Percentiles rank a stretch among this genome's conserved stretches.
Conservation (phyloP, 2,888 invertebrate species). For the Timandra comae region DNA sequence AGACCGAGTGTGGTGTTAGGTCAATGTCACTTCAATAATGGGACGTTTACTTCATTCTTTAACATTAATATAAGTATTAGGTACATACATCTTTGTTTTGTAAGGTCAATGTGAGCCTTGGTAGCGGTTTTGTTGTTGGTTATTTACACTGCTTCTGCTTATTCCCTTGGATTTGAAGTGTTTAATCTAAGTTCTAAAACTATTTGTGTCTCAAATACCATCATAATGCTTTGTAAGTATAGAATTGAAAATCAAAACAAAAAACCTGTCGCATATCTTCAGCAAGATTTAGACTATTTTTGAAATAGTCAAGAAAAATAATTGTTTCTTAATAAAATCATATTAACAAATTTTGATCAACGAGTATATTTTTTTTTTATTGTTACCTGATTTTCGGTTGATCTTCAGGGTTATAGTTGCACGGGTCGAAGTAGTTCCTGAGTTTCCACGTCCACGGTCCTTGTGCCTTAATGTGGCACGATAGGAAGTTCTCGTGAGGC, state of each 20-base stretch:
- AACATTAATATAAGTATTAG: background rate
- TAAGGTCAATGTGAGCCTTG: conserved; percentile 19
- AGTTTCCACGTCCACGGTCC: conserved; percentile 99
- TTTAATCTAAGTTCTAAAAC: no score
- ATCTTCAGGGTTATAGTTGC: conserved; percentile 90
- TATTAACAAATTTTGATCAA: no score
- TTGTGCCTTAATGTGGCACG: conserved; percentile 93
- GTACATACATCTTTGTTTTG: background rate
- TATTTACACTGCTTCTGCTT: no score
- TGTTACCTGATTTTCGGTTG: conserved; percentile 84
- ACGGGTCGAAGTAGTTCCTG: conserved; percentile 95
- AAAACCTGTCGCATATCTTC: conserved; percentile 12
- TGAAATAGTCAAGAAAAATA: no score
- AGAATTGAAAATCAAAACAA: no score
- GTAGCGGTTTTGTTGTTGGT: no score
- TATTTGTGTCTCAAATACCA: no score
- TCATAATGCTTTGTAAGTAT: no score
- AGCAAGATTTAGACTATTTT: conserved; percentile 14
- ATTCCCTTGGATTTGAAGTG: no score
- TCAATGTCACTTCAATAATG: conserved; percentile 20
- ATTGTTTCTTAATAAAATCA: no score
- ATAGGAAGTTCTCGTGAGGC: conserved; percentile 95
- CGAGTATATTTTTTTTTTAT: no score
- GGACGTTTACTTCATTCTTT: conserved; percentile 6
- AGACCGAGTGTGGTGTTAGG: conserved; percentile 15